Evolutionary conservation across 92 coral and sea anemone genomes (phyloP), one percentile per base, ranked within the genome.

Genomic region (Meandrina meandrites): DNA sequence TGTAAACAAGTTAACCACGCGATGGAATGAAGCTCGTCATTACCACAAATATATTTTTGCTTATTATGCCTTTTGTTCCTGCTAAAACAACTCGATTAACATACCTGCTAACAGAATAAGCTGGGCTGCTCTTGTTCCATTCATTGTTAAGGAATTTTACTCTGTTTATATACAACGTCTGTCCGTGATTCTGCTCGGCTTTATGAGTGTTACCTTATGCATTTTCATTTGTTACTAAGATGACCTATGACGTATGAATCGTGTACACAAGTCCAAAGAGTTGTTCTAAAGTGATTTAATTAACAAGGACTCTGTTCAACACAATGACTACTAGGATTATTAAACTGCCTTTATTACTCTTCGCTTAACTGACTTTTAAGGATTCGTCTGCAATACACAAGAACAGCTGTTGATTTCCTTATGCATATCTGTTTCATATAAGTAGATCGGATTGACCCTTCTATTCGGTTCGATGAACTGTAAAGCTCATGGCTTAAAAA

Each of bases 71-170:
- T 37, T 16, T 19, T 22, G 78, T 37, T 37, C 27, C 21, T 73
- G 51, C 27, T 73, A 8, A 22, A 22, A 24, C 47, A 56, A 35
- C 71, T 35, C n/a, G 81, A 76, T 62, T 45, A 51, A 45, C 88
- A 75, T 85, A 85, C 88, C 83, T 85, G 88, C 66, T 13, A 76
- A 68, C 81, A 85, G 50, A 77, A 75, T 22, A 64, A 85, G 32
- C 67, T 53, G 80, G 73, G 22, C n/a, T 57, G 80, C 72, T n/a
- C 87, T 74, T 75, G 77, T n/a, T 24, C 60, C 54, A 14, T 28
- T 51, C 87, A 84, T 84, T 84, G 81, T 40, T 56, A 5, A n/a
- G 80, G 73, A 56, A 84, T 35, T 82, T 56, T 66, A 42, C 56
- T 35, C 69, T 73, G 80, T 83, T 83, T 71, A n/a, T n/a, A n/a